These are phyloP conservation scores for Creontiades dilutus DNA, from an alignment of 2,888 invertebrate species.

Conservation along the genomic window DNA sequence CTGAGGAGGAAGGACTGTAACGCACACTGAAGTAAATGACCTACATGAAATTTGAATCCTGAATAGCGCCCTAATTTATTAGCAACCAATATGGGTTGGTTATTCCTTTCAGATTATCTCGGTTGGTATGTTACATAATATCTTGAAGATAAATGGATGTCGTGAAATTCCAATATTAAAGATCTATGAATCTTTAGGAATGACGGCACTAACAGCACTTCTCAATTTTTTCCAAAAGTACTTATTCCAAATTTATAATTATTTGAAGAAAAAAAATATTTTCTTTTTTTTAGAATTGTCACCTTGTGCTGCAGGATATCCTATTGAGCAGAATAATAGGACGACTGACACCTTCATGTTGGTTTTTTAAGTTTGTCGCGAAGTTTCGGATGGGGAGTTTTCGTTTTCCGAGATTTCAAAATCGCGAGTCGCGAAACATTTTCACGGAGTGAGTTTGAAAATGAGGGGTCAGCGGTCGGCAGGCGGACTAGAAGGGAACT, in stretches of 20 bases:
- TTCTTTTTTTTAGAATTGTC: constrained; percentile 15
- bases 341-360: constrained; percentile 21
- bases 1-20: no score
- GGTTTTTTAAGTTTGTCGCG: background rate
- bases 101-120: no score
- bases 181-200: no score
- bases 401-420: background rate
- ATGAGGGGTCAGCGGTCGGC: constrained; percentile 33
- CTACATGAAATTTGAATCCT: no score
- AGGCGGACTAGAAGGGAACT: constrained; percentile 55
- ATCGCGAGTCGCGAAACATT: constrained; percentile 64
- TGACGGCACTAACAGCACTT: background rate
- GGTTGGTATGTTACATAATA: no score
- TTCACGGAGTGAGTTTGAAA: background rate
- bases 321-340: constrained; percentile 47
- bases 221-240: background rate
- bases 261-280: no score
- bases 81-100: no score
- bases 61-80: no score
- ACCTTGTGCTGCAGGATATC: constrained; percentile 62
- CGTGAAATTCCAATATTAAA: no score
- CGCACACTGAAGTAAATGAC: no score
- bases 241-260: background rate
- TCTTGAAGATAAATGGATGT: no score
- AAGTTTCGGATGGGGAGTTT: background rate